A percentile compares a stretch with the other conserved stretches of the same genome.
These are phyloP conservation scores for Luscinia megarhynchos DNA, from an alignment of 2,797 vertebrate genomes.

Conservation along the genomic window DNA sequence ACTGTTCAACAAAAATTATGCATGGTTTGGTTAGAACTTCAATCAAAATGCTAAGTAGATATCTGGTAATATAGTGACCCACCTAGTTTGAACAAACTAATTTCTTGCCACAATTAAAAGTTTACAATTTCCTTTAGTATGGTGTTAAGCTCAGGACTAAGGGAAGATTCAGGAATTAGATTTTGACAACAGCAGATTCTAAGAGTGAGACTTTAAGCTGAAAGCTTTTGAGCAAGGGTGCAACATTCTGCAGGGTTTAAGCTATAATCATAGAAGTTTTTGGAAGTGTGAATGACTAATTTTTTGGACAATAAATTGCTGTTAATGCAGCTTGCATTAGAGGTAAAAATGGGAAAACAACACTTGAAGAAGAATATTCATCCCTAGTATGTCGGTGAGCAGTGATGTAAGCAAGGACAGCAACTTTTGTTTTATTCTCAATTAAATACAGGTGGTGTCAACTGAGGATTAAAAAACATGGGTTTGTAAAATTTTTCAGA, in stretches of 20 bases:
- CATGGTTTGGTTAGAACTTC: not conserved
- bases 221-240: not conserved
- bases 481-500: not conserved
- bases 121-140: not conserved
- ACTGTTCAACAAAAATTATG: not conserved
- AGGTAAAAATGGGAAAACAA: not conserved
- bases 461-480: not conserved
- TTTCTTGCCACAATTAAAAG: not conserved
- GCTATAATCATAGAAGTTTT: not conserved
- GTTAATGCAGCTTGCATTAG: not conserved
- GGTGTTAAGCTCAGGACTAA: not conserved
- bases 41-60: not conserved
- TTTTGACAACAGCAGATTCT: not conserved
- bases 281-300: not conserved
- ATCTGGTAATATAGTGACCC: not conserved
- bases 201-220: not conserved
- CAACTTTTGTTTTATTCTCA: not conserved
- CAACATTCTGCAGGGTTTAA: not conserved
- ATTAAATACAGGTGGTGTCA: not conserved
- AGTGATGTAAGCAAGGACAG: not conserved
- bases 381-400: not conserved
- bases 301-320: not conserved
- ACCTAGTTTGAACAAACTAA: not conserved
- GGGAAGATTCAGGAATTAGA: not conserved
- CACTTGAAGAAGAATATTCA: not conserved